These are phyloP conservation scores for Enteromius argenteus DNA, from an alignment of 2,797 vertebrate species.

Conservation along the genomic window DNA sequence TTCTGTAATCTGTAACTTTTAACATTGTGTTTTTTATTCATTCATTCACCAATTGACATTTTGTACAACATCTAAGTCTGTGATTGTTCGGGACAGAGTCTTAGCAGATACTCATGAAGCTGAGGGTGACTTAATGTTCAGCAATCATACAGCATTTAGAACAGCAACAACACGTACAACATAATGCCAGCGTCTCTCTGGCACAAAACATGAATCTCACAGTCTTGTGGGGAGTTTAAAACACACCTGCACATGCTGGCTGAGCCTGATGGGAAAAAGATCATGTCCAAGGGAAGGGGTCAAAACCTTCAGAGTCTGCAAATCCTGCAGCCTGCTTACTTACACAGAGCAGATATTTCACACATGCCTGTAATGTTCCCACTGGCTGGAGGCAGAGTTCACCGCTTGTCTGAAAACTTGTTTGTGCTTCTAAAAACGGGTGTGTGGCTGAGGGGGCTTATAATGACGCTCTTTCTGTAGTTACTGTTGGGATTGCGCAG, in stretches of 20 bases:
- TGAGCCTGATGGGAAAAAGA: neutral
- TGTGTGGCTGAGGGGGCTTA: constrained; percentile 11
- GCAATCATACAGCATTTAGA: neutral
- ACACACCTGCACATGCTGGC: constrained; percentile 24
- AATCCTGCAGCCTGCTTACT: constrained; percentile 8
- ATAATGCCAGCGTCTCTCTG: neutral
- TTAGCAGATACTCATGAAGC: neutral
- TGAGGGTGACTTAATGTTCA: constrained; percentile 12
- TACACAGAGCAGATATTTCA: constrained; percentile 39
- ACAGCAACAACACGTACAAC: neutral
- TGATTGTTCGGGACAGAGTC: neutral
- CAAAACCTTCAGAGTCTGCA: constrained; percentile 17
- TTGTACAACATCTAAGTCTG: neutral
- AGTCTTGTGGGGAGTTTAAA: constrained; percentile 8
- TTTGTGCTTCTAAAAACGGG: constrained; percentile 23
- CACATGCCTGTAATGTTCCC: constrained; percentile 43
- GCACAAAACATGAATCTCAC: constrained; percentile 34
- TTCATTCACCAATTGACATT: constrained; percentile 3
- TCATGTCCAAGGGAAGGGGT: neutral
- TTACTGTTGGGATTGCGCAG: neutral
- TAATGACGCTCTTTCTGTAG: constrained; percentile 28
- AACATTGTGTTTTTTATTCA: neutral
- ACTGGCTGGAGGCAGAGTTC: constrained; percentile 6
- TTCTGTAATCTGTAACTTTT: too few relatives aligned
- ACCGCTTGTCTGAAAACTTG: constrained; percentile 18